Evolutionary conservation across 2,888 invertebrate species (phyloP).

Genomic region (Lasioglossum morio): DNA sequence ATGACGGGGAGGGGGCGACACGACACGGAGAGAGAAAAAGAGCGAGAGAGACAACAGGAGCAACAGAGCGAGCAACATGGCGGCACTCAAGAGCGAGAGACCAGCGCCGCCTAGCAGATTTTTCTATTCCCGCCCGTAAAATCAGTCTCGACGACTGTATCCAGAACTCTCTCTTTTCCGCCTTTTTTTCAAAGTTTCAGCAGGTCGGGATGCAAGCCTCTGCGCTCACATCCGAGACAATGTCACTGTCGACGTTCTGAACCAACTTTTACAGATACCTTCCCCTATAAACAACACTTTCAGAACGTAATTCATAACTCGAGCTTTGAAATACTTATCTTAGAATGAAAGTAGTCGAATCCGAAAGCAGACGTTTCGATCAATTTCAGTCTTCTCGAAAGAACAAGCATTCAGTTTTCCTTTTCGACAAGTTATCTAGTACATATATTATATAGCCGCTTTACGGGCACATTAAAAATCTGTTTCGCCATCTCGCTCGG

Average conservation of each 20-base stretch:
- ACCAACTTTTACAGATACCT: not conserved
- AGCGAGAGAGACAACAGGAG: conserved; percentile 65
- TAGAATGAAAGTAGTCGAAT: conserved; percentile 1
- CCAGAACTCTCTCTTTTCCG: conserved; percentile 10
- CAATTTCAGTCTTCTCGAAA: not conserved
- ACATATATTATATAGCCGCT: not conserved
- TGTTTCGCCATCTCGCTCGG: too few relatives aligned
- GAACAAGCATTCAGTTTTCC: not conserved
- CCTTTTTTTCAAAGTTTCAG: not conserved
- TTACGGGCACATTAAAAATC: not conserved
- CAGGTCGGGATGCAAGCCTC: not conserved
- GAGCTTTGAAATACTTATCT: not conserved
- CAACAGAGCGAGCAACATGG: conserved; percentile 77
- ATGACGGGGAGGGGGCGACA: conserved; percentile 26
- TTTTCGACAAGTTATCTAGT: not conserved
- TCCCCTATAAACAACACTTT: not conserved
- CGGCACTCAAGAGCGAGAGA: conserved; percentile 69
- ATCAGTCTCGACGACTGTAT: conserved; percentile 40
- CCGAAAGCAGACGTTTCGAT: not conserved
- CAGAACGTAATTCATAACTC: not conserved
- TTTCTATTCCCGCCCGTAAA: conserved; percentile 79
- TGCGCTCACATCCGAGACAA: not conserved
- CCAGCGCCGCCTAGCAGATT: conserved; percentile 82
- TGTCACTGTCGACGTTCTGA: not conserved
- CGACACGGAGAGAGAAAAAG: conserved; percentile 20